A percentile compares a stretch with the other conserved stretches of the same genome.
Evolutionary conservation across 2,797 vertebrate species (phyloP).

Genomic region (Staurois parvus): DNA sequence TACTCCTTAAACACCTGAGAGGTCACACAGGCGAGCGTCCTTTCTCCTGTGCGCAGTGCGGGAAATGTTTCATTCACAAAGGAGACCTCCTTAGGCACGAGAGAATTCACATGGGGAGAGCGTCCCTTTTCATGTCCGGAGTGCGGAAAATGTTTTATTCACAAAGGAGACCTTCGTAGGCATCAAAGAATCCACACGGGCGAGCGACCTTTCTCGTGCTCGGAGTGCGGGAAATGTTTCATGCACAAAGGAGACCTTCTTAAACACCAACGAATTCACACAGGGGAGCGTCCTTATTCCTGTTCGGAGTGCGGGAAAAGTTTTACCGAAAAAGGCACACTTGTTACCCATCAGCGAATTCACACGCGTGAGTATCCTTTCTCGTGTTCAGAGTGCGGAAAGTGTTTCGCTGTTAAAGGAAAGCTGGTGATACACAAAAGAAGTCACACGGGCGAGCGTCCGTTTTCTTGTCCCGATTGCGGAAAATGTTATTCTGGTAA

Average conservation of each 20-base stretch:
- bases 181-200: background rate
- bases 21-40: background rate
- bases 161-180: background rate
- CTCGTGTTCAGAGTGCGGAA: too few species aligned
- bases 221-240: too few species aligned
- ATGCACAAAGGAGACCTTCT: too few species aligned
- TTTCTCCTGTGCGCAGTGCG: background rate
- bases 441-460: background rate
- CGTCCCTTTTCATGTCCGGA: background rate
- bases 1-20: background rate
- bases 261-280: too few species aligned
- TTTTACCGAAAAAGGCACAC: background rate
- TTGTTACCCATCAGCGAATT: background rate
- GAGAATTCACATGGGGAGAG: background rate
- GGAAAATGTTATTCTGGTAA: background rate
- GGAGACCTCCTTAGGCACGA: too few species aligned
- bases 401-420: too few species aligned
- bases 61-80: too few species aligned
- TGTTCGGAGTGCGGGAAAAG: background rate
- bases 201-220: too few species aligned
- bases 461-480: background rate
- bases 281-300: background rate
- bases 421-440: background rate
- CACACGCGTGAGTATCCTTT: too few species aligned
- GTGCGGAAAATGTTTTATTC: background rate